These are phyloP conservation scores for Microplitis mediator DNA, from an alignment of 1,140 invertebrate genomes.

Conservation along the genomic window DNA sequence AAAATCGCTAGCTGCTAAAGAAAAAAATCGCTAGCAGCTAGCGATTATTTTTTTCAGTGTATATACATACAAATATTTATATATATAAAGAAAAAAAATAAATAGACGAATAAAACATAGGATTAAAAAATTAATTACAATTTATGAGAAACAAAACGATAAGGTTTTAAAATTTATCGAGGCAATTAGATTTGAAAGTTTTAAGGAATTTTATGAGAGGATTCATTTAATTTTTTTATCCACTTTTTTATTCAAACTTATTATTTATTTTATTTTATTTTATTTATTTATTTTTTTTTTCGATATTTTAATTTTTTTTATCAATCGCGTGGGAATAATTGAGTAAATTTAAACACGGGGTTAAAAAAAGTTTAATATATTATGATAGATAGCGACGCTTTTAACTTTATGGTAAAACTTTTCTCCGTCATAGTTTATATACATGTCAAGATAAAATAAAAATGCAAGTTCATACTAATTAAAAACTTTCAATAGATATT, in stretches of 20 bases:
- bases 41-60: too few relatives aligned
- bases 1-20: too few relatives aligned
- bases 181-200: neutral
- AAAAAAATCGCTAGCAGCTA: too few relatives aligned
- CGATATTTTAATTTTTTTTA: neutral
- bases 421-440: neutral
- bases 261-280: too few relatives aligned
- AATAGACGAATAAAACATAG: neutral
- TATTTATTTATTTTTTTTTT: too few relatives aligned
- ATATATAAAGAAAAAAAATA: too few relatives aligned
- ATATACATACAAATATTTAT: too few relatives aligned
- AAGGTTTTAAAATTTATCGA: neutral
- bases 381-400: neutral
- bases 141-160: neutral
- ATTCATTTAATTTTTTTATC: too few relatives aligned
- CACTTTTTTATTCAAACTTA: too few relatives aligned
- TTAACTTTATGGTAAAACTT: neutral
- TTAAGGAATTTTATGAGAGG: neutral
- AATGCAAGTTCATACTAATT: slow-evolving; percentile 14
- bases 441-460: slow-evolving; percentile 13
- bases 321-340: neutral
- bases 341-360: neutral
- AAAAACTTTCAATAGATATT: slow-evolving; percentile 22
- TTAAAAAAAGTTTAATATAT: neutral
- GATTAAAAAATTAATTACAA: neutral